Evolutionary conservation across 2,797 vertebrate species (phyloP), one percentile per base, ranked within the genome.

Genomic region (Paratrypauchen microcephalus): DNA sequence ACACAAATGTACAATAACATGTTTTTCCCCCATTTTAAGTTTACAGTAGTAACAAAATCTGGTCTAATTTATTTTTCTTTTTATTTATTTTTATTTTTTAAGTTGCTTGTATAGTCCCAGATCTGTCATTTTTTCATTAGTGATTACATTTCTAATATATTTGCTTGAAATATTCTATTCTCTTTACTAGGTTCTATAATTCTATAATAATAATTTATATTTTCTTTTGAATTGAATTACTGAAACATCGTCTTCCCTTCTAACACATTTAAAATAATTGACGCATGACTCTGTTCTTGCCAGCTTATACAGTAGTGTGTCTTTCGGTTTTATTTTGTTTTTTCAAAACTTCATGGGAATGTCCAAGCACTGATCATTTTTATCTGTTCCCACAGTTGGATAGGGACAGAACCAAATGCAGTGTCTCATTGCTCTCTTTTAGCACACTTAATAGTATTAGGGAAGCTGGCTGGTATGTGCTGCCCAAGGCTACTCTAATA

Each of bases 351-450:
- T 79, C 65, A 76, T 77, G 66, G 54, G 73, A 79, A 85, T 41
- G 73, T 59, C 79, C 71, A 13, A 66, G 79, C 81, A 74, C 32
- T 64, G 77, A 72, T 76, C 58, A 75, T 75, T 71, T 77, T 75
- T 75, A 77, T 72, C 52, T 73, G 52, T 56, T 54, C 21, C 57
- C 39, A 58, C 60, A 69, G 71, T 81, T 70, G 60, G 75, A 81
- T 3, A 85, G 72, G 75, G 59, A 47, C 55, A 76, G 59, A 24
- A 65, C 60, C 64, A 76, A 80, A 85, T 78, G 74, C 68, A 78
- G 71, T 71, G 72, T 80, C 82, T 85, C 77, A 70, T 86, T 77
- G 72, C 77, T 67, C 72, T 74, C 48, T 84, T 86, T 84, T 75
- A 82, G 61, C 71, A 74, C 32, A 23, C 72, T 79, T 78, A 62